Evolutionary conservation across 2,888 invertebrate genomes (phyloP), one percentile per base, ranked within the genome.

Genomic region (Xylocampa areola): DNA sequence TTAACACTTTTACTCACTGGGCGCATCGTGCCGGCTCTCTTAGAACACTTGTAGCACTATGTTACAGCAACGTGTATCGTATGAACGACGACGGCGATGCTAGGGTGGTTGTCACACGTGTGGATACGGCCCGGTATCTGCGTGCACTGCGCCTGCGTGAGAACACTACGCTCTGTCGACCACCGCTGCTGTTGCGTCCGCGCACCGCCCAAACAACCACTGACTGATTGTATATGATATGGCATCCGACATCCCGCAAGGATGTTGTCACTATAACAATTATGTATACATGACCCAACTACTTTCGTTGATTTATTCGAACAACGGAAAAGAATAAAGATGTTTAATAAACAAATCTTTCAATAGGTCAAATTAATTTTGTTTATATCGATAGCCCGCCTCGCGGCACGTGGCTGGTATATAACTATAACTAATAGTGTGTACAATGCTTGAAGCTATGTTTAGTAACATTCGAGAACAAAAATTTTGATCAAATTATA

Each of bases 1-100:
- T 55, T 33, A 75, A 77, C 89, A 89, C 88, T 70, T 62, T 73
- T 88, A 93, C 92, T 90, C 84, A 92, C 92, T 82, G 80, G 80
- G 80, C 87, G 89, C 91, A 92, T 92, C 73, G 68, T 90, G 89
- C 80, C 80, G 78, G 77, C 73, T 74, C 76, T 81, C 73, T 75
- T 69, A 49, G 70, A 57, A 69, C 79, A 75, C 79, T 71, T 59
- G 72, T 63, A 52, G 63, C 80, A 80, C 80, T 73, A 53, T 61
- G 58, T 69, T 76, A 76, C 70, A 68, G 72, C 72, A 66, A 73
- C 64, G 63, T 67, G 48, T 62, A 36, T 50, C 59, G 53, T 35
- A 47, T 57, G 44, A 47, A 57, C 55, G 53, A 36, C 47, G 64
- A 11, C 45, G 58, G 32, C 37, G 37, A 70, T 51, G 63, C 50